phyloP scores from a whole-genome alignment of 2,797 vertebrate species.

The Capromys pilorides region DNA sequence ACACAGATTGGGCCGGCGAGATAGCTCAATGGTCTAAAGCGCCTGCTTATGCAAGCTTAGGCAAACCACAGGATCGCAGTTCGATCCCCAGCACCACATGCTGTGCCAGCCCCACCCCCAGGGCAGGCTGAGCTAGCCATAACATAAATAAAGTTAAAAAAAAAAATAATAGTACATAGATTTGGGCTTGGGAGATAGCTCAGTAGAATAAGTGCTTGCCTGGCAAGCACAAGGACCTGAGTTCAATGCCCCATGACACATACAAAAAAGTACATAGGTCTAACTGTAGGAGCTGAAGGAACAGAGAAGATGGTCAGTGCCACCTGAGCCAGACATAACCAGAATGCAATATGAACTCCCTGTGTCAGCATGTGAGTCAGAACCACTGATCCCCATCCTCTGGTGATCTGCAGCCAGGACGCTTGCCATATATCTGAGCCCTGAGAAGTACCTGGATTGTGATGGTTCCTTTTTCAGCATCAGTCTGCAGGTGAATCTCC shows the following conservation, averaged over 20 bases:
- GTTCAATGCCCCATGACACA: too few species aligned
- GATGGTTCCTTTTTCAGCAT: conserved; percentile 90
- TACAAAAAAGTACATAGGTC: neutral
- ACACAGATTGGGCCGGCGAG: neutral
- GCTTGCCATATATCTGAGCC: fast-evolving
- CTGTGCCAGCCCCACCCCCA: too few species aligned
- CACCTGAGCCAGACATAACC: neutral
- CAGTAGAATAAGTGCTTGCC: too few species aligned
- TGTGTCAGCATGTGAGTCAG: neutral
- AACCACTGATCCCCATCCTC: neutral
- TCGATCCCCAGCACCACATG: too few species aligned
- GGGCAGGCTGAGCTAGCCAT: too few species aligned
- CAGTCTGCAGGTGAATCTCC: conserved; percentile 96
- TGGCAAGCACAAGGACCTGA: neutral
- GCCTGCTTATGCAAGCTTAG: too few species aligned
- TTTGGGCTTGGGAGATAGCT: too few species aligned
- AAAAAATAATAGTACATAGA: too few species aligned
- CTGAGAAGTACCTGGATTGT: conserved; percentile 93
- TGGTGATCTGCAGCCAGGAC: neutral
- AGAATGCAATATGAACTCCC: neutral
- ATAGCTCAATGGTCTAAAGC: too few species aligned
- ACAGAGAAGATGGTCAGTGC: neutral
- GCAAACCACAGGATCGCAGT: too few species aligned
- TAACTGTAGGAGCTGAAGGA: too few species aligned
- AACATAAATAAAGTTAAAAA: too few species aligned